Conservation (phyloP, 2,888 invertebrate genomes). For the Apamea monoglypha region DNA sequence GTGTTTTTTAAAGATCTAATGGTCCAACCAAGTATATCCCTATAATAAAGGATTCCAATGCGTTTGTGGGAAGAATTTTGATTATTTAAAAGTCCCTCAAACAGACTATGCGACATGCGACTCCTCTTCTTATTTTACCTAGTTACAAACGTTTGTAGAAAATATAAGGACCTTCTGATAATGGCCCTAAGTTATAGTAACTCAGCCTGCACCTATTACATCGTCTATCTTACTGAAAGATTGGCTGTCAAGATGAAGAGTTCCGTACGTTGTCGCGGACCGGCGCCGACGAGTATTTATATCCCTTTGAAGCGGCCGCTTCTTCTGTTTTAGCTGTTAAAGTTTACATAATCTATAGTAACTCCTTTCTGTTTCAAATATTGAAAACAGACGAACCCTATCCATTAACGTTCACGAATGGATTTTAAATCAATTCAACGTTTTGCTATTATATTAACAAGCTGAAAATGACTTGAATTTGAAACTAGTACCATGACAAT, state of each 20-base stretch:
- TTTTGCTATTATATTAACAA: neutral
- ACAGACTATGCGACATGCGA: neutral
- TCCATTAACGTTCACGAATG: conserved; percentile 13
- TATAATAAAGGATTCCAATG: neutral
- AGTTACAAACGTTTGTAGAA: neutral
- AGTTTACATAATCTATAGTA: conserved; percentile 69
- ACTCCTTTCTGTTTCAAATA: conserved; percentile 61
- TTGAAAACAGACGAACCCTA: conserved; percentile 40
- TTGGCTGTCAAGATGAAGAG: conserved; percentile 73
- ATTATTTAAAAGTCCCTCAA: neutral
- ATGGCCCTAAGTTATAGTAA: conserved; percentile 35
- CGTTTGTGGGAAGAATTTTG: neutral
- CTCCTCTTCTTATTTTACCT: neutral
- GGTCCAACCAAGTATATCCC: neutral
- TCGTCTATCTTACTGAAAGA: conserved; percentile 69
- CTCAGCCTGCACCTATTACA: conserved; percentile 53
- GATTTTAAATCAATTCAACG: conserved; percentile 1
- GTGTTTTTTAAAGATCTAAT: neutral
- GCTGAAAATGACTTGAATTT: neutral
- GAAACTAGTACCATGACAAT: neutral
- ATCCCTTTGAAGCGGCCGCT: conserved; percentile 83
- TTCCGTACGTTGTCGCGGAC: conserved; percentile 73
- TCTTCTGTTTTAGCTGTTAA: conserved; percentile 75
- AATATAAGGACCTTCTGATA: neutral
- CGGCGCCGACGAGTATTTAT: conserved; percentile 78